Evolutionary conservation across 2,797 vertebrate genomes (phyloP).

Genomic region (Cygnus olor): DNA sequence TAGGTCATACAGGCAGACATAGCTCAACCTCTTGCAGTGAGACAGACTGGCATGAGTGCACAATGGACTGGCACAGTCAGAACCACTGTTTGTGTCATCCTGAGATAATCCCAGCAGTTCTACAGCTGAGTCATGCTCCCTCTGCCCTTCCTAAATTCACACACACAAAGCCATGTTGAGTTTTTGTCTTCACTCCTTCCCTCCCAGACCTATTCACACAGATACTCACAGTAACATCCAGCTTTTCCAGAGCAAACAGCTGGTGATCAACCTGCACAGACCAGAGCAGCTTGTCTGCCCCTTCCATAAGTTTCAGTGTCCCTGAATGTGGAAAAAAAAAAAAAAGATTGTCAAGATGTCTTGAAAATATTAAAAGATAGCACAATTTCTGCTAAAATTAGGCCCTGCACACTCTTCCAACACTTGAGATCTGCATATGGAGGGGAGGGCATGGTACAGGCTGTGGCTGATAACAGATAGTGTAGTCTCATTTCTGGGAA

Average conservation of each 20-base stretch:
- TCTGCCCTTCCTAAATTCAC: not conserved
- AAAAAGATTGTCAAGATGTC: not conserved
- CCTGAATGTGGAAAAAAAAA: conserved; percentile 74
- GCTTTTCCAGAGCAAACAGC: conserved; percentile 95
- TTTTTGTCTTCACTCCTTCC: not conserved
- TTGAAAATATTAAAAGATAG: not conserved
- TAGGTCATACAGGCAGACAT: not conserved
- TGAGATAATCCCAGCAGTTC: not conserved
- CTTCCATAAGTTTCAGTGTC: conserved; percentile 95
- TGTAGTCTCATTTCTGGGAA: not conserved
- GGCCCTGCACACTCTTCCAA: not conserved
- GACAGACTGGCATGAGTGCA: not conserved
- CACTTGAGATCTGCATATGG: not conserved
- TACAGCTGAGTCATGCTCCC: not conserved
- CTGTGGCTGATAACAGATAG: not conserved
- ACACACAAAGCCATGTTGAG: not conserved
- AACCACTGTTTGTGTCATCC: not conserved
- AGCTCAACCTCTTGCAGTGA: not conserved
- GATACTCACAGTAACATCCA: conserved; percentile 92
- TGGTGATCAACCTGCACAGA: conserved; percentile 98
- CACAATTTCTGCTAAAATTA: not conserved
- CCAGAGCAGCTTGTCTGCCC: conserved; percentile 93
- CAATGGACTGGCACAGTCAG: not conserved
- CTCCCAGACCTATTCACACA: not conserved
- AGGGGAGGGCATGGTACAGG: not conserved